Base-by-base conservation (phyloP, 2,888 invertebrate genomes). In the Netelia virgata region DNA sequence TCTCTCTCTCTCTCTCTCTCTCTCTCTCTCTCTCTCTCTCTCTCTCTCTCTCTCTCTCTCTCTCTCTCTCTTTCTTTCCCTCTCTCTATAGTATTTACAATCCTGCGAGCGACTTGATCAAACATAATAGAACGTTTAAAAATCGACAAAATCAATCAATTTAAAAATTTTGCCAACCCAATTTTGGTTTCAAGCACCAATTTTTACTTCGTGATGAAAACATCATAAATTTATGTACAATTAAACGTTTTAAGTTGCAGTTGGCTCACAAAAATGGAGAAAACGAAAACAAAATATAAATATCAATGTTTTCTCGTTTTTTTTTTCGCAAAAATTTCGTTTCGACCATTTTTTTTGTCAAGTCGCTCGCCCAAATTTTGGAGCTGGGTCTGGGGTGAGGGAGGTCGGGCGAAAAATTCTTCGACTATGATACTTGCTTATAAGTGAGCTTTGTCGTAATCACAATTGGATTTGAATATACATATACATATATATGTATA, bases 381-480 rank as follows among this genome's bases (percentile, higher is more conserved):
- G 14, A 14, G 14, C 14, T 10, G 47, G 47, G 47, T 20, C 3
- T n/a, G 72, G 75, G 47, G 5, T 10, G 47, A 14, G 47, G 41
- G 10, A 23, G 72, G 75, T 55, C 64, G 75, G 63, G 70, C 76
- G 47, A 72, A 11, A 55, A 64, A 47, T 70, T 69, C 70, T 20
- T 36, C 63, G 79, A 77, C 41, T 16, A 66, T 55, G 18, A 53
- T 66, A 16, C 50, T 79, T 47, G 47, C 11, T 14, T 47, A 47
- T 47, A 47, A 47, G 47, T 47, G 47, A 47, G 47, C 47, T 47
- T 47, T 47, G 47, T 47, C 81, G 55, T 82, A 80, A 87, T 87
- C 83, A 87, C 84, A 83, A 87, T 82, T 87, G 81, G 76, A 87
- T 74, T 68, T 86, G 61, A 82, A 81, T 86, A 77, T 66, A 18